These are phyloP conservation scores for Arremon brunneinucha DNA, from an alignment of 2,797 vertebrate genomes.

Conservation along the genomic window DNA sequence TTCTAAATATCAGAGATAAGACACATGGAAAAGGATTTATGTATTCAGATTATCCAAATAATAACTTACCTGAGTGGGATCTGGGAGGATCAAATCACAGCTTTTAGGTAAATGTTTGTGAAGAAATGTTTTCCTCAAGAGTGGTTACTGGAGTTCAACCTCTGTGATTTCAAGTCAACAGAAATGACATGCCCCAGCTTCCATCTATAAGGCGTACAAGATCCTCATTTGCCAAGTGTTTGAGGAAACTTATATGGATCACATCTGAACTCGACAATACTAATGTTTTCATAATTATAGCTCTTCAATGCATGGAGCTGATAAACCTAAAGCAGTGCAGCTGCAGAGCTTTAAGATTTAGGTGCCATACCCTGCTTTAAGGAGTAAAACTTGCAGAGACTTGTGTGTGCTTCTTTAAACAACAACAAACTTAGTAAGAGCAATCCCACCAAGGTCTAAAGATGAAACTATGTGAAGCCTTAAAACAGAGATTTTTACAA, in stretches of 20 bases:
- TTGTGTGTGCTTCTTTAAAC: background rate
- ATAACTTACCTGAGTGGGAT: background rate
- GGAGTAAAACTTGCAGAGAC: background rate
- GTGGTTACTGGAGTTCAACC: background rate
- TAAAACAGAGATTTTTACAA: background rate
- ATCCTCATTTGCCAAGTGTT: background rate
- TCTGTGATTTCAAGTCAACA: background rate
- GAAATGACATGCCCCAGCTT: background rate
- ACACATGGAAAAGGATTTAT: background rate
- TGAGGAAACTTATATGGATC: background rate
- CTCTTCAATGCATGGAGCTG: background rate
- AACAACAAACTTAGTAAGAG: background rate
- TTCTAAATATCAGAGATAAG: background rate
- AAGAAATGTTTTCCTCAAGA: background rate
- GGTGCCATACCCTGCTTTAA: background rate
- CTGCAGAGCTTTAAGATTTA: background rate
- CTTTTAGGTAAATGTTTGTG: conserved; percentile 9
- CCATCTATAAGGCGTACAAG: background rate
- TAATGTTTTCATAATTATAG: background rate
- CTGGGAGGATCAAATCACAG: background rate
- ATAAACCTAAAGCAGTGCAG: background rate
- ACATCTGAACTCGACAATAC: background rate
- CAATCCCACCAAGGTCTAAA: background rate
- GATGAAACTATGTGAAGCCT: background rate
- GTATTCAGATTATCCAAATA: background rate